phyloP scores from a whole-genome alignment of 1,140 invertebrate species.

The Euwallacea similis region DNA sequence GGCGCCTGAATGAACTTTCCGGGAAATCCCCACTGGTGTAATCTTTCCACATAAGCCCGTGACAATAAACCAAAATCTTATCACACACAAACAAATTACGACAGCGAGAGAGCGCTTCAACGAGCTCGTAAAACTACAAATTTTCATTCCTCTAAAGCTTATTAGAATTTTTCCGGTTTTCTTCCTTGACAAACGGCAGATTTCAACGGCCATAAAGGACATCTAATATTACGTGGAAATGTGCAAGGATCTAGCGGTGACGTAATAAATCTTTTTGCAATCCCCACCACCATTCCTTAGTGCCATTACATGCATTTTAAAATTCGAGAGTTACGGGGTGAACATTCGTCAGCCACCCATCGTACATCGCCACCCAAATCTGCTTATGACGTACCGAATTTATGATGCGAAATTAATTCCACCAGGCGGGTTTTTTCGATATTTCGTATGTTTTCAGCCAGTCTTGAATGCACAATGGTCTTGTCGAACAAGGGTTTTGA shows the following conservation, averaged over 20 bases:
- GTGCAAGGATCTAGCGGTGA: neutral
- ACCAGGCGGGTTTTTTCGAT: neutral
- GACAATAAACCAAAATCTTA: neutral
- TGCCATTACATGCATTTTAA: no score
- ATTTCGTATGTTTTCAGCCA: neutral
- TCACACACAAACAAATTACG: neutral
- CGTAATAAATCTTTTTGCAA: neutral
- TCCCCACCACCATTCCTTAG: neutral
- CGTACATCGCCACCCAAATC: neutral
- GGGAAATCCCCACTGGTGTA: no score
- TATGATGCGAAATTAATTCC: slow-evolving; percentile 4
- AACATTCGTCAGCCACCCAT: no score
- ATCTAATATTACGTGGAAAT: slow-evolving; percentile 7
- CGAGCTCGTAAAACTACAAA: slow-evolving; percentile 5
- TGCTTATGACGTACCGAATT: slow-evolving; percentile 2
- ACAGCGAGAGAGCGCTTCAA: neutral
- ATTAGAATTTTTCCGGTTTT: slow-evolving; percentile 6
- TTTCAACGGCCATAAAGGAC: neutral
- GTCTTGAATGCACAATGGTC: slow-evolving; percentile 5
- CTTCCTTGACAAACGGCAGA: neutral
- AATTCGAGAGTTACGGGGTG: no score
- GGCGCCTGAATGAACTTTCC: no score
- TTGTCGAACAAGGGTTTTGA: neutral
- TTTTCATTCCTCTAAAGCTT: slow-evolving; percentile 7
- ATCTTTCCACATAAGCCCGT: no score